Conservation (phyloP, 1,140 invertebrate species). For the Apolygus lucorum region DNA sequence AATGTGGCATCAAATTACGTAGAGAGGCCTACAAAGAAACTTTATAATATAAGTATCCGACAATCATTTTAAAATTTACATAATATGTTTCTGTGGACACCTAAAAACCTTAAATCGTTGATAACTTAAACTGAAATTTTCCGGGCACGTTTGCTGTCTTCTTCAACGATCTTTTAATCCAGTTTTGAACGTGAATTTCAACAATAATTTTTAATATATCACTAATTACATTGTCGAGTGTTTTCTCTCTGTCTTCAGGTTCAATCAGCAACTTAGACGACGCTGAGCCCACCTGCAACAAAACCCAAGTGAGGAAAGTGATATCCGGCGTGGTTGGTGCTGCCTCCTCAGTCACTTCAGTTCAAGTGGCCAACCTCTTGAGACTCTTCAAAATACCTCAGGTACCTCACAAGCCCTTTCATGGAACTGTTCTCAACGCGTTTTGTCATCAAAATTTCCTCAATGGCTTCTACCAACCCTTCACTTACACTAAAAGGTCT, state of each 20-base stretch:
- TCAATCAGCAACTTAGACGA: constrained; percentile 92
- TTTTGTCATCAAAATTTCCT: not conserved
- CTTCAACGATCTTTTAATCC: no score
- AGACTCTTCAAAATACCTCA: constrained; percentile 91
- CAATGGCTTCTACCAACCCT: not conserved
- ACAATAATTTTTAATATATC: no score
- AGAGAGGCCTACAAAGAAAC: no score
- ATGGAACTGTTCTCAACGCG: not conserved
- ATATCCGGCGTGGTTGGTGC: constrained; percentile 92
- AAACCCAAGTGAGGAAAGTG: constrained; percentile 73
- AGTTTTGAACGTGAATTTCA: no score
- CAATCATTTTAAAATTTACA: no score
- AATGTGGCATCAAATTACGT: no score
- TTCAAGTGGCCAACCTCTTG: constrained; percentile 89
- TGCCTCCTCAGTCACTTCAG: constrained; percentile 87
- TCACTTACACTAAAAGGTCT: not conserved
- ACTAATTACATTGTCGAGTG: no score
- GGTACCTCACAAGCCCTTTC: constrained; percentile 54
- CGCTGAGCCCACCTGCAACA: constrained; percentile 77
- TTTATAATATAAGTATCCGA: no score
- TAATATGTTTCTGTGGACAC: no score
- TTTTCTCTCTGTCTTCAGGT: constrained; percentile 49
- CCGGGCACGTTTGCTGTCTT: no score
- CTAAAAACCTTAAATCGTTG: no score
- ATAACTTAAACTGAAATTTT: no score